Evolutionary conservation across 2,797 vertebrate species (phyloP), one percentile per base, ranked within the genome.

Genomic region (Eremophila alpestris): DNA sequence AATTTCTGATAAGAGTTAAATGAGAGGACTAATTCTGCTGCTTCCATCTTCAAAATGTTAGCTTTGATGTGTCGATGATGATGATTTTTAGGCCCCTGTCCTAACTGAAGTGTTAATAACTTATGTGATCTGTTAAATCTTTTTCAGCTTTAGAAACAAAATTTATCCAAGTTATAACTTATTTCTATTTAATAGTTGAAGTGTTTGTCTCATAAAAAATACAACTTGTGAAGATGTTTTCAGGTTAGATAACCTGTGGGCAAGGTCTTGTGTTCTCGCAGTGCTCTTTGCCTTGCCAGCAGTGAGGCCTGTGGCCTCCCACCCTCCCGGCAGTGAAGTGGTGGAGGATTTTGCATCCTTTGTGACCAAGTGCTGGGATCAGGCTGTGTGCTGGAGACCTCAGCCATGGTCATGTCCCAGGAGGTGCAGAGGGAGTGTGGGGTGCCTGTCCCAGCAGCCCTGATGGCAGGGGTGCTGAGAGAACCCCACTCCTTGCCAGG

Each of bases 181-280:
- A 32, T 7, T 67, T 45, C 5, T 75, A 1, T 48, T 59, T n/a
- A 20, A 4, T n/a, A 68, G 13, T 36, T 58, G 12, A 36, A 9
- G 6, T 71, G 16, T 54, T 83, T 62, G 29, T 87, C 40, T 77
- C 29, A 46, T 38, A 46, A 10, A 46, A 55, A 90, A 32, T n/a
- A 36, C 9, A 48, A 13, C 34, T 59, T 55, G 16, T 4, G 19
- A 12, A 49, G 24, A 43, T 18, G 15, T 26, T 86, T 79, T 40
- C 70, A 49, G 11, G 32, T 52, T 52, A 2, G 4, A 38, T 56
- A 22, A 40, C 15, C 20, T 23, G 7, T 56, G 13, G 27, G 2
- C 11, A n/a, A 2, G 3, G 10, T 22, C 18, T 29, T 10, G 11
- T 14, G 23, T 46, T 83, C 21, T 34, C 0, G 0, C 40, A 19